Percentiles rank a stretch among this genome's conserved stretches.
Evolutionary conservation across 2,797 vertebrate species (phyloP).

Genomic region (Euthynnus affinis): DNA sequence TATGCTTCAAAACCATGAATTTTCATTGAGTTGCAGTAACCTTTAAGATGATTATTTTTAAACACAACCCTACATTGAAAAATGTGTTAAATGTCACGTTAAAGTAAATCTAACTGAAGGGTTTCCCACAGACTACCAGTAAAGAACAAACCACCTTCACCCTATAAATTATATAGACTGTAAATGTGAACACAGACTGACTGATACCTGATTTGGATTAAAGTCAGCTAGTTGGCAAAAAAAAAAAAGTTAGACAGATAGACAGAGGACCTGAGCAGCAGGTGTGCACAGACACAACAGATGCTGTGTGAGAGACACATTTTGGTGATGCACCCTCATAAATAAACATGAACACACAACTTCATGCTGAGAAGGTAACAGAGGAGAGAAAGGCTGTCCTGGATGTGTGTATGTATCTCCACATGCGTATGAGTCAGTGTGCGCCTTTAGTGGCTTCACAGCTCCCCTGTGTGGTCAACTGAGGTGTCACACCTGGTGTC

Average conservation of each 20-base stretch:
- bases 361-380: constrained; percentile 38
- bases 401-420: constrained; percentile 9
- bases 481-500: constrained; percentile 44
- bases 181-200: background rate
- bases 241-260: constrained; percentile 23
- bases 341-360: constrained; percentile 69
- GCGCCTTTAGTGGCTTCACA: constrained; percentile 71
- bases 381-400: constrained; percentile 23
- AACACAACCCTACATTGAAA: constrained; percentile 15
- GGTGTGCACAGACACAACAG: constrained; percentile 73
- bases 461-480: constrained; percentile 76
- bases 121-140: background rate
- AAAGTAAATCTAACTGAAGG: constrained; percentile 19
- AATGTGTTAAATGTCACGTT: constrained; percentile 57
- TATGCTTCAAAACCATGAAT: constrained; percentile 4
- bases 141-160: background rate
- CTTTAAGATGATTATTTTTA: constrained; percentile 40
- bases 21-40: constrained; percentile 16
- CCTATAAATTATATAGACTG: background rate
- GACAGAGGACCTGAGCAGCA: constrained; percentile 66
- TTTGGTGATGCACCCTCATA: constrained; percentile 50
- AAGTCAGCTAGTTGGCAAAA: constrained; percentile 46
- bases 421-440: background rate
- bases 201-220: background rate
- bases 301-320: constrained; percentile 65